Base-by-base conservation (phyloP, 2,888 invertebrate genomes). In the Tiliacea citrago region DNA sequence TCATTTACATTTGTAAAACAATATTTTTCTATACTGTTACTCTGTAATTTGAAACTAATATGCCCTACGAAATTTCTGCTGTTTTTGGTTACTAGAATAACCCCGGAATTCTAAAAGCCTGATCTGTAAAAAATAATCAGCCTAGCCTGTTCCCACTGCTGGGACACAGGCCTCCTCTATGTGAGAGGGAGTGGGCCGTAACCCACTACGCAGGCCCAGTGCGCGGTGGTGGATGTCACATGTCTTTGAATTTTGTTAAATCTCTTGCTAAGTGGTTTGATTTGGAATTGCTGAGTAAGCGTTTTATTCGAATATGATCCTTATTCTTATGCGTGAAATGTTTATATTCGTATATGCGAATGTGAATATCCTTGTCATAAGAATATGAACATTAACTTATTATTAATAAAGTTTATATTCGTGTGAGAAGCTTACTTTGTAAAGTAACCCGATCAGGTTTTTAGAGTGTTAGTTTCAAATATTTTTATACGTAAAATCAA, bases 401-500 rank as follows among this genome's bases (percentile, higher is more conserved):
- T 13, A 12, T 9, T 13, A 47, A 47, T 47, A 16, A 47, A 16
- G 47, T 47, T 47, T 6, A 16, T 47, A 47, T 47, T 47, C 47
- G 47, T 16, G 5, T 13, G 13, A 47, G 16, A 47, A 13, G 4
- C 13, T 47, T 16, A 16, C n/a, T 62, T 24, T 24, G 6, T 24
- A 45, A 60, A 21, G 1, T 12, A 18, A n/a, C 45, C 42, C 29
- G 21, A 42, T 42, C 18, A 61, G 13, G 18, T 39, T 67, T 69
- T 69, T 51, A 29, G 9, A 21, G 49, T 42, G 24, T 49, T 39
- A 68, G 24, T 74, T 49, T 39, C 10, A 39, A 51, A 49, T 75
- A 60, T 42, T 29, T 71, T 60, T 42, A 45, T 61, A 62, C 5
- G 18, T 8, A 18, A 51, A 45, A 45, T 62, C 49, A 73, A 73